Evolutionary conservation across 2,113 vertebrate genomes (phyloP).

Genomic region (Xiphophorus couchianus): DNA sequence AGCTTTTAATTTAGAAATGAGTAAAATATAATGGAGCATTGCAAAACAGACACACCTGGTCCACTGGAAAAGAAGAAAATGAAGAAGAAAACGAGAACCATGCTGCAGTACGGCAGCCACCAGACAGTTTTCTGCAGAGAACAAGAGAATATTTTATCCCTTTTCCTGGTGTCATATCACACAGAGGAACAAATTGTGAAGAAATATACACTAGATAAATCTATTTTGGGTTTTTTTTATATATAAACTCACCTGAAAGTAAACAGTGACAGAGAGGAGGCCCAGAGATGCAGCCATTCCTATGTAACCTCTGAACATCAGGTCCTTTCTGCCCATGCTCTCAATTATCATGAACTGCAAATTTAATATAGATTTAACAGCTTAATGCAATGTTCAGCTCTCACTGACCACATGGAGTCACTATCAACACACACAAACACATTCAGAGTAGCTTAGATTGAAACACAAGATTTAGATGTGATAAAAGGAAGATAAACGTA

Average conservation of each 20-base stretch:
- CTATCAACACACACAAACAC: slow-evolving; percentile 5
- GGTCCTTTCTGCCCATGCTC: slow-evolving; percentile 71
- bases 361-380: slow-evolving; percentile 6
- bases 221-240: no score
- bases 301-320: slow-evolving; percentile 75
- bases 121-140: slow-evolving; percentile 64
- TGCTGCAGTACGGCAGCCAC: slow-evolving; percentile 86
- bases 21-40: neutral
- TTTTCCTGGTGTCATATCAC: neutral
- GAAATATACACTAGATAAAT: neutral
- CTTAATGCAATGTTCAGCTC: neutral
- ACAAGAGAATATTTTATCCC: neutral
- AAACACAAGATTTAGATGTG: neutral
- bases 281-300: slow-evolving; percentile 75
- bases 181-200: neutral
- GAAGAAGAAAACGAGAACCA: slow-evolving; percentile 81
- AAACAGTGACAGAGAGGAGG: slow-evolving; percentile 80
- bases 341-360: slow-evolving; percentile 81
- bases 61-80: slow-evolving; percentile 81
- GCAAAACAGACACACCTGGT: slow-evolving; percentile 73
- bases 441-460: neutral
- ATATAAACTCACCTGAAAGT: slow-evolving; percentile 77
- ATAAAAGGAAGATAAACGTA: neutral
- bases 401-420: slow-evolving; percentile 42
- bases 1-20: neutral